Conservation (phyloP, 2,888 invertebrate species). For the Papilio gigon region DNA sequence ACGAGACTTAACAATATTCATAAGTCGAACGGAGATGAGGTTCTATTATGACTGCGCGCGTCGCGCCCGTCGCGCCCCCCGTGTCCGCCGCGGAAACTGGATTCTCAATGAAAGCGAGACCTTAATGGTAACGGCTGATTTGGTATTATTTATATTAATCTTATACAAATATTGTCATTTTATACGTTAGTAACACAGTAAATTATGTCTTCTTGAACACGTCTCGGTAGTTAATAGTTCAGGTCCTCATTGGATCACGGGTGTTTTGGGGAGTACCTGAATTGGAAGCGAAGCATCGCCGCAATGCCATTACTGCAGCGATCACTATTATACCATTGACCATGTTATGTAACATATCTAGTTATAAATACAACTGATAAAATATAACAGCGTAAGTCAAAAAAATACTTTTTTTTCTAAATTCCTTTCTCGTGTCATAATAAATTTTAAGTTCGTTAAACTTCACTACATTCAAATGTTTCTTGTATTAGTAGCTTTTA, state of each 20-base stretch:
- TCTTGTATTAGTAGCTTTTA: conserved; percentile 28
- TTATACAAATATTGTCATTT: conserved; percentile 16
- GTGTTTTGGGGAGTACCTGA: no score
- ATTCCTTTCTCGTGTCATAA: no score
- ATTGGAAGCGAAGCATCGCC: no score
- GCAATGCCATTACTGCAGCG: no score
- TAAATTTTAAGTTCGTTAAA: not conserved
- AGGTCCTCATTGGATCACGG: no score
- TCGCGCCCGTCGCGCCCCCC: not conserved
- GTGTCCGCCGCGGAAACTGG: conserved; percentile 20
- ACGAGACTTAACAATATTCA: conserved; percentile 46
- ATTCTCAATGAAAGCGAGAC: conserved; percentile 40
- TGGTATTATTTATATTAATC: conserved; percentile 24
- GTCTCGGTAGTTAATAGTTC: not conserved
- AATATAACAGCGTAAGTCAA: not conserved
- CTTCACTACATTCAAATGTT: not conserved
- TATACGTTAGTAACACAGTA: not conserved
- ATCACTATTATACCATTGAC: no score
- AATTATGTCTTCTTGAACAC: not conserved
- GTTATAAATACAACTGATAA: not conserved
- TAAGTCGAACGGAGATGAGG: conserved; percentile 39
- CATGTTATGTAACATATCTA: not conserved
- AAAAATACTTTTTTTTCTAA: no score
- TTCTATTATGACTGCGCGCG: conserved; percentile 35
- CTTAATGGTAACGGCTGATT: conserved; percentile 18